These are phyloP conservation scores for Amblyjoppa proteus DNA, from an alignment of 2,888 invertebrate species.

Conservation along the genomic window DNA sequence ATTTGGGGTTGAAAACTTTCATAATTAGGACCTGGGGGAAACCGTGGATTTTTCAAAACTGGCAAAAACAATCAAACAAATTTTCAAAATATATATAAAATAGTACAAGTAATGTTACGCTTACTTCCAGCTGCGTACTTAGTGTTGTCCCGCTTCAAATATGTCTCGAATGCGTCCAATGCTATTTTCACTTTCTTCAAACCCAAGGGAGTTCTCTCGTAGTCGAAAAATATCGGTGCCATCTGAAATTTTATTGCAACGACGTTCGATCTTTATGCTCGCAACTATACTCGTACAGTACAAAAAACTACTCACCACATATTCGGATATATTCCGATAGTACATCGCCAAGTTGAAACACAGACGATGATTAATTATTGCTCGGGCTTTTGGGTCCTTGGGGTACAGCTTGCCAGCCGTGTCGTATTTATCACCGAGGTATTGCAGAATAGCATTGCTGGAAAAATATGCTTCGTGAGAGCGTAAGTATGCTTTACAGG, in stretches of 20 bases:
- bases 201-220: conserved; percentile 89
- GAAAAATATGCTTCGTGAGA: conserved; percentile 71
- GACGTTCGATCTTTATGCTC: neutral
- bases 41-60: no score
- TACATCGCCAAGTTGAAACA: conserved; percentile 92
- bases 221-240: conserved; percentile 92
- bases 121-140: conserved; percentile 88
- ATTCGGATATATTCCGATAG: conserved; percentile 89
- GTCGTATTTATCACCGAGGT: conserved; percentile 91
- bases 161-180: conserved; percentile 89
- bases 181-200: conserved; percentile 90
- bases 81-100: no score
- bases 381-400: conserved; percentile 89
- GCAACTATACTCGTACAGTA: conserved; percentile 25
- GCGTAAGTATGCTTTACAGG: no score
- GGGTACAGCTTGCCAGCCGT: conserved; percentile 90
- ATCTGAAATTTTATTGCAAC: conserved; percentile 86
- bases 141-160: conserved; percentile 87
- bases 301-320: conserved; percentile 86
- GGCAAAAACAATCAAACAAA: no score
- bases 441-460: conserved; percentile 89
- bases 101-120: neutral
- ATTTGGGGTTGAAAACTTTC: no score
- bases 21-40: no score
- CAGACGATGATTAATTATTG: conserved; percentile 92